Conservation (phyloP, 2,797 vertebrate genomes). For the Salmo trutta region DNA sequence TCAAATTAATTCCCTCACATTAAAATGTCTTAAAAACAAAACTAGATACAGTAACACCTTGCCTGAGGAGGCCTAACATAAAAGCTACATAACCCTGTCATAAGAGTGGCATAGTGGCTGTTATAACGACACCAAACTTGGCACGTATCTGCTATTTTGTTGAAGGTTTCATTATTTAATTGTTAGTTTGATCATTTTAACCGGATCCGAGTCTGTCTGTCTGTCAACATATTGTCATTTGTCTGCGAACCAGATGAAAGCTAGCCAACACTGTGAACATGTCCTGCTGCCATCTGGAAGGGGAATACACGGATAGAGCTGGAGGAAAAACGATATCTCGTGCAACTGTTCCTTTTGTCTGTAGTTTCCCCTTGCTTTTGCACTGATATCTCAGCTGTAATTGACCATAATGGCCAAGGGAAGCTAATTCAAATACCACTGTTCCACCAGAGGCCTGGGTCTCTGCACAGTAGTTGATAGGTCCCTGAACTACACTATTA, state of each 20-base stretch:
- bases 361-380: constrained; percentile 7
- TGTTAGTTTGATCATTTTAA: neutral
- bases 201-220: neutral
- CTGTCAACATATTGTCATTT: constrained; percentile 30
- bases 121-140: neutral
- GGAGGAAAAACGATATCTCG: constrained; percentile 3
- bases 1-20: neutral
- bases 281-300: constrained; percentile 35
- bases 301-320: constrained; percentile 11
- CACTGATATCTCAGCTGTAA: neutral
- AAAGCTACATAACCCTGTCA: neutral
- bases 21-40: neutral
- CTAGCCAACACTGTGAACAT: constrained; percentile 47
- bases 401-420: neutral
- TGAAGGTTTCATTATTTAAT: neutral
- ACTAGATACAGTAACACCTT: neutral
- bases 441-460: neutral
- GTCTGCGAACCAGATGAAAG: constrained; percentile 48
- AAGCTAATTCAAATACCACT: neutral
- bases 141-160: neutral
- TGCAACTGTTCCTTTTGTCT: constrained; percentile 15
- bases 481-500: neutral
- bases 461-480: neutral
- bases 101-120: neutral
- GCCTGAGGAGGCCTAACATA: neutral